Percentiles rank a stretch among this genome's conserved stretches.
These are phyloP conservation scores for Sphecodes monilicornis DNA, from an alignment of 2,888 invertebrate genomes.

Conservation along the genomic window DNA sequence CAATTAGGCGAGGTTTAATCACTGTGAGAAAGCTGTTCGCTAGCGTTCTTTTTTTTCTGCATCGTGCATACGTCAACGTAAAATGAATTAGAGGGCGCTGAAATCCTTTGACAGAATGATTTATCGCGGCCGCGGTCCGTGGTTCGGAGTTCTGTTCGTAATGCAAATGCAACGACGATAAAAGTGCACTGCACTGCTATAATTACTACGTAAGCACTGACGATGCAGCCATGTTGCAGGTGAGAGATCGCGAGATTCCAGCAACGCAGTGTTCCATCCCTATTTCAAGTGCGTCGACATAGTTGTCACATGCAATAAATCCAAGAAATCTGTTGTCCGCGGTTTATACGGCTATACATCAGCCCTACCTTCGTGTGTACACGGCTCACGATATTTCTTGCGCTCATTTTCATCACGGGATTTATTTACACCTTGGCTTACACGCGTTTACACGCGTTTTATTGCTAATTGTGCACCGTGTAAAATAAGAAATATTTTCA, in stretches of 20 bases:
- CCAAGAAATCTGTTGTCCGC: conserved; percentile 35
- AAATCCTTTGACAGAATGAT: conserved; percentile 44
- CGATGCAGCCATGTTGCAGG: conserved; percentile 37
- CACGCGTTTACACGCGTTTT: neutral
- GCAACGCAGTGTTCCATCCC: conserved; percentile 36
- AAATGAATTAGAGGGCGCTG: conserved; percentile 11
- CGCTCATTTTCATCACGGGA: conserved; percentile 33
- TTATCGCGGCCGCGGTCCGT: conserved; percentile 27
- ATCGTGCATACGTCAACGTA: neutral
- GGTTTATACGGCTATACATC: conserved; percentile 44
- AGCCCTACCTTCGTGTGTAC: conserved; percentile 5
- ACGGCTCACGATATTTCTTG: neutral
- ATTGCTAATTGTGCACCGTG: neutral
- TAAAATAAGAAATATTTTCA: neutral
- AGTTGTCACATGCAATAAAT: conserved; percentile 59
- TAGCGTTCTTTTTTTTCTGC: neutral
- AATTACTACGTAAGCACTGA: conserved; percentile 60
- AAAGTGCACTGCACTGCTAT: conserved; percentile 37
- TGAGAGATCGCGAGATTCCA: conserved; percentile 46
- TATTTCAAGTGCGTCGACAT: conserved; percentile 51
- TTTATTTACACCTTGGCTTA: conserved; percentile 11
- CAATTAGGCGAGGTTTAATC: neutral
- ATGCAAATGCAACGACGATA: conserved; percentile 49
- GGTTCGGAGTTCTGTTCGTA: conserved; percentile 11
- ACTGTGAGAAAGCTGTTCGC: neutral